A percentile compares a stretch with the other conserved stretches of the same genome.
Evolutionary conservation across 2,113 vertebrate species (phyloP).

Genomic region (Tylochromis polylepis): DNA sequence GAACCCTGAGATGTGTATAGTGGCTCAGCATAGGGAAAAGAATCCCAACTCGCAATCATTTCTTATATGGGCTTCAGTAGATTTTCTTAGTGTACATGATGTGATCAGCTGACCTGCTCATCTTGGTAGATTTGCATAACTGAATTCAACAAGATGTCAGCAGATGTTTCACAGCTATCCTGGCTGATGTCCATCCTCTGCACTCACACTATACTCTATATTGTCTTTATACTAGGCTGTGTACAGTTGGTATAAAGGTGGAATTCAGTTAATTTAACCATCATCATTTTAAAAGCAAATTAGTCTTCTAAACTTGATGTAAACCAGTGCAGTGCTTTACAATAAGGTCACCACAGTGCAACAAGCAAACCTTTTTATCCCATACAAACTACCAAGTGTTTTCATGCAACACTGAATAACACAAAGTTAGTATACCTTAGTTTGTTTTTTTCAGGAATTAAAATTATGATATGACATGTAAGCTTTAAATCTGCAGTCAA

Average conservation of each 20-base stretch:
- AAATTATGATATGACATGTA: not conserved
- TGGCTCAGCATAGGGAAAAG: no score
- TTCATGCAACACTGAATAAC: not conserved
- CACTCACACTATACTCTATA: no score
- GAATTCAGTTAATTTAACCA: not conserved
- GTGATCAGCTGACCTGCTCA: no score
- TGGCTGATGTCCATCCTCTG: no score
- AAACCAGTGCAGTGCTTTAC: not conserved
- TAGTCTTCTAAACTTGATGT: not conserved
- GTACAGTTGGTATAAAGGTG: not conserved
- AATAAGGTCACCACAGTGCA: not conserved
- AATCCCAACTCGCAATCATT: no score
- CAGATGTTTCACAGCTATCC: no score
- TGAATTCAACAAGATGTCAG: no score
- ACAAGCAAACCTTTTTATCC: not conserved
- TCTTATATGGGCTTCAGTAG: no score
- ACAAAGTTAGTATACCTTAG: not conserved
- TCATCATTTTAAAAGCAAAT: not conserved
- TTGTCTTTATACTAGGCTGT: not conserved
- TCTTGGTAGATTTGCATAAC: no score
- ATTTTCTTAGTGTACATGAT: no score
- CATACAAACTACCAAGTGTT: not conserved
- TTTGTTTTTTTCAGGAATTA: not conserved
- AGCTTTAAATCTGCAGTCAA: no score
- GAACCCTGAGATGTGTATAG: no score